Base-by-base conservation (phyloP, 2,797 vertebrate species). In the Xiphorhynchus erythropygius region DNA sequence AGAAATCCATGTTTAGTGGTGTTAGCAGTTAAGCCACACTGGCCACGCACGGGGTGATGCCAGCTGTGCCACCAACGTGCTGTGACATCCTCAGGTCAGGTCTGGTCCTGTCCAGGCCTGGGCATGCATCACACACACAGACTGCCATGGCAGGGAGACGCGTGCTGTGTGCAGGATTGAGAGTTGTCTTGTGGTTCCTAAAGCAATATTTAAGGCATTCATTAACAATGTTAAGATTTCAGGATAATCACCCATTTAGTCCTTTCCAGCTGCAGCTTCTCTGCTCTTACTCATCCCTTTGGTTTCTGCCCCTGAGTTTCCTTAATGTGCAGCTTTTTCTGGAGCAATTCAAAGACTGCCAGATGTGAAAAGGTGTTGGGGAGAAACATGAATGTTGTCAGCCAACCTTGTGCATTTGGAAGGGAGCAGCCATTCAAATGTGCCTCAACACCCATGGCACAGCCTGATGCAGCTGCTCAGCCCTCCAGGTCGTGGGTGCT, bases 281-380 rank as follows among this genome's bases (percentile, higher is more conserved):
- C 12, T 1, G 0, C 8, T 52, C 30, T 78, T 65, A n/a, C 7
- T 41, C 53, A 73, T 55, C 50, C 64, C 68, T 70, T 64, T 75
- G 47, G 27, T 71, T 95, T 84, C 81, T 92, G 71, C 41, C 18
- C 85, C 76, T 55, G 74, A 89, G 9, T 52, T 93, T 87, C 30
- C 8, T 5, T 11, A 24, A 23, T 2, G 1, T 59, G 63, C 78
- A 71, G n/a, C 41, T 73, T 81, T 91, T 92, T 53, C 57, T 63
- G 53, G 50, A 84, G 39, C 25, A 56, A 71, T 41, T 53, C 59
- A 49, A 37, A 33, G 50, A 33, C 33, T 74, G 28, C 21, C 57
- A 78, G 56, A 56, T 10, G 37, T 41, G 52, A n/a, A 62, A 75
- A 59, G 81, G n/a, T 39, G 46, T 84, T 52, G 57, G 44, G 42